These are phyloP conservation scores for Andrena dorsata DNA, from an alignment of 2,888 invertebrate genomes.

Conservation along the genomic window DNA sequence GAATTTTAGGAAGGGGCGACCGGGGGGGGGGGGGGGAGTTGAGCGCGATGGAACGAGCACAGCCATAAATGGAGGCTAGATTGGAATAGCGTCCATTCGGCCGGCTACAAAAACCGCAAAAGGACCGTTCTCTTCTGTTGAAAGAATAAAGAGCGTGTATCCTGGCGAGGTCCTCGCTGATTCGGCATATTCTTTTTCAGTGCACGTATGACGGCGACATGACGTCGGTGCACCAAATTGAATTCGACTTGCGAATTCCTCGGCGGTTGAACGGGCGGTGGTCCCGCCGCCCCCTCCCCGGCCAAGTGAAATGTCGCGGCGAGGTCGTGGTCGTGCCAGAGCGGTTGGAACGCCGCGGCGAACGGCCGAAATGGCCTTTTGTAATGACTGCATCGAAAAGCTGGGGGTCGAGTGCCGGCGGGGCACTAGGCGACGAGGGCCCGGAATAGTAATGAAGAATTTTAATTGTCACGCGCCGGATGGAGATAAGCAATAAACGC, in stretches of 20 bases:
- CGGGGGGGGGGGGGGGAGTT: too few species aligned
- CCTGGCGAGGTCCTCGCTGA: constrained; percentile 22
- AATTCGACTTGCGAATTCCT: constrained; percentile 51
- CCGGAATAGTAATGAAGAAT: constrained; percentile 55
- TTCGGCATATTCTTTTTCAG: constrained; percentile 49
- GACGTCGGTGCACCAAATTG: constrained; percentile 53
- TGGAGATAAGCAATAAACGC: constrained; percentile 44
- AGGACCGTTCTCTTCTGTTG: constrained; percentile 6
- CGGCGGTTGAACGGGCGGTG: constrained; percentile 19
- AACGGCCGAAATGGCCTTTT: not conserved
- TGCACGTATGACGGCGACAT: constrained; percentile 53
- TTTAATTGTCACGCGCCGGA: constrained; percentile 40
- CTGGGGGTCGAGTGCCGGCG: not conserved
- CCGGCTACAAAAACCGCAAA: constrained; percentile 14
- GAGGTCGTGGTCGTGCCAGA: constrained; percentile 1
- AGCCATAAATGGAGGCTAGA: constrained; percentile 19
- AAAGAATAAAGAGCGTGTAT: constrained; percentile 22
- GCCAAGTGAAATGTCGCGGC: constrained; percentile 24
- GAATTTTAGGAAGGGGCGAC: not conserved
- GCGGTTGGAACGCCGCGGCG: not conserved
- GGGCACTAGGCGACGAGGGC: not conserved
- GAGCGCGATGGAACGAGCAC: too few species aligned
- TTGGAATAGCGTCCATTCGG: constrained; percentile 10
- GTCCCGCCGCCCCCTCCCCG: constrained; percentile 6
- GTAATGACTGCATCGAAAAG: constrained; percentile 9